Evolutionary conservation across 1,140 invertebrate genomes (phyloP).

Genomic region (Phocides pigmalion): DNA sequence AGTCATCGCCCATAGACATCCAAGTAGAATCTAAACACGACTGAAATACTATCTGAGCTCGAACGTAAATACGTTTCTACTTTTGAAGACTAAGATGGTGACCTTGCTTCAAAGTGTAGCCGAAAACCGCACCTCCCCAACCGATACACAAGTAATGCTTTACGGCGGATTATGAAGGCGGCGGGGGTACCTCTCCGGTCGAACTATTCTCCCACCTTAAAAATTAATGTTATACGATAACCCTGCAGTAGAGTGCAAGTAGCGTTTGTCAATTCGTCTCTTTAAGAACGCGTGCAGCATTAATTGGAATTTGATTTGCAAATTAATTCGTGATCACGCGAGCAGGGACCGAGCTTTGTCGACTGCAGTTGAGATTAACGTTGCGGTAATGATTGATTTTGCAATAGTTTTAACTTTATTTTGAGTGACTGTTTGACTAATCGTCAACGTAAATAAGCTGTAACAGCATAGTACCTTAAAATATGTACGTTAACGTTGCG

Average conservation of each 20-base stretch:
- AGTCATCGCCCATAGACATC: too few species aligned
- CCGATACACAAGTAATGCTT: too few species aligned
- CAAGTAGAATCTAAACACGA: too few species aligned
- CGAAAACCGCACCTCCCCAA: too few species aligned
- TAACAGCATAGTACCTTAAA: not conserved
- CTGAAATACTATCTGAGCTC: too few species aligned
- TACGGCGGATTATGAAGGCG: too few species aligned
- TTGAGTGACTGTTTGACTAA: slow-evolving; percentile 4
- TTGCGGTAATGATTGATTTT: slow-evolving; percentile 16
- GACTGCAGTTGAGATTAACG: slow-evolving; percentile 5
- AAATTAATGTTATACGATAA: too few species aligned
- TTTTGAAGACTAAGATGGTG: too few species aligned
- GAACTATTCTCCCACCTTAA: too few species aligned
- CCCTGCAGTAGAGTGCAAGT: slow-evolving; percentile 5
- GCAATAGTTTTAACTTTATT: not conserved
- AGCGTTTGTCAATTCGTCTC: slow-evolving; percentile 25
- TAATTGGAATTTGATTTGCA: slow-evolving; percentile 65
- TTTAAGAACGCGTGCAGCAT: slow-evolving; percentile 39
- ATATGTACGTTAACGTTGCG: not conserved
- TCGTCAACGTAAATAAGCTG: not conserved
- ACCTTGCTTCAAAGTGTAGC: too few species aligned
- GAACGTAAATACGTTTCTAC: too few species aligned
- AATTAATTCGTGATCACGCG: slow-evolving; percentile 49
- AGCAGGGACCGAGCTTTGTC: slow-evolving; percentile 22
- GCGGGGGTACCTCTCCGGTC: too few species aligned